phyloP scores from a whole-genome alignment of 64 coral and sea anemone genomes.

The Porites australiensis region DNA sequence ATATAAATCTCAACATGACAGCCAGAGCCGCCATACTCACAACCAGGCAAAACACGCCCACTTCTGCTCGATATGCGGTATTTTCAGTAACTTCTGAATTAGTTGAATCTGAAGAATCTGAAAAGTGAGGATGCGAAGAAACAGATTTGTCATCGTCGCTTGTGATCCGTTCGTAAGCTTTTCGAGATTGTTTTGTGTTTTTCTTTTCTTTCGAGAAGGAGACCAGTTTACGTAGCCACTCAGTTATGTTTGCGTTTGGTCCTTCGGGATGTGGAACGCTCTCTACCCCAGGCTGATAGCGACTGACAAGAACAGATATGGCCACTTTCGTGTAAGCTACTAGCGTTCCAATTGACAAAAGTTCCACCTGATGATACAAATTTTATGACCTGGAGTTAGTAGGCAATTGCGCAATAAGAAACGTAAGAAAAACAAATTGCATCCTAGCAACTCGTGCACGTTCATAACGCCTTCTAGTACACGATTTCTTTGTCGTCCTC shows the following conservation, averaged over 20 bases:
- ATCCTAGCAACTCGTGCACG: too few relatives aligned
- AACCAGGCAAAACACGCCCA: constrained; percentile 17
- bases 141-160: not conserved
- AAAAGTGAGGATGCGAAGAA: not conserved
- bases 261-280: not conserved
- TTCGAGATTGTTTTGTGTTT: not conserved
- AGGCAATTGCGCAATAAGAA: not conserved
- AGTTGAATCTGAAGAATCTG: not conserved
- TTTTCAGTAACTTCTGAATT: not conserved
- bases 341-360: not conserved
- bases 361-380: not conserved
- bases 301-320: constrained; percentile 44
- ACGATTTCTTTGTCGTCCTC: too few relatives aligned
- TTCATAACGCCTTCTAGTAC: too few relatives aligned
- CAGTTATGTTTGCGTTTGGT: not conserved
- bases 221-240: not conserved
- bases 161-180: not conserved
- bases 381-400: not conserved
- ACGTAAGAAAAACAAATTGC: too few relatives aligned
- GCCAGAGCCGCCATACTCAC: not conserved
- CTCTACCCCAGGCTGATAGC: constrained; percentile 3
- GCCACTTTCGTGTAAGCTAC: constrained; percentile 28
- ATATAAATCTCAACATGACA: not conserved
- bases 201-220: not conserved
- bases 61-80: constrained; percentile 14